Conservation (phyloP, 2,888 invertebrate genomes). For the Eupithecia subumbrata region DNA sequence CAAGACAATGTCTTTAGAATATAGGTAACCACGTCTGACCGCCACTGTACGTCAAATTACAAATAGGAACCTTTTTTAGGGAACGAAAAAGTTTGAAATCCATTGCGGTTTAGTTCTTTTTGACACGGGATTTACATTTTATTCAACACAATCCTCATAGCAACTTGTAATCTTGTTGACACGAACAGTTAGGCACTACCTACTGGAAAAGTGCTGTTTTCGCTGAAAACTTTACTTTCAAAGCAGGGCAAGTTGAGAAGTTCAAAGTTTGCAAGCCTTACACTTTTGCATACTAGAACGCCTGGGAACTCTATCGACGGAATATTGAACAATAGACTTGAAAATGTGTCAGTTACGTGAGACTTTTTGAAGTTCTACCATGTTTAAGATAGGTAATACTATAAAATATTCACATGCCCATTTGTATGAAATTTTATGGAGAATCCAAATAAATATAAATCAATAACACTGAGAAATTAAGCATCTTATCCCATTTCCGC, state of each 20-base stretch:
- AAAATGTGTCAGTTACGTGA: not conserved
- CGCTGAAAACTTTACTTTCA: slow-evolving; percentile 3
- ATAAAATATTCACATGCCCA: no score
- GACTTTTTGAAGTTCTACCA: not conserved
- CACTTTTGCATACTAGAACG: slow-evolving; percentile 14
- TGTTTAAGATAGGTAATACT: not conserved
- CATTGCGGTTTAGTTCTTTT: not conserved
- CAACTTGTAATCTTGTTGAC: slow-evolving; percentile 16
- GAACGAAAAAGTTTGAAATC: not conserved
- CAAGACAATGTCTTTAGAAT: no score
- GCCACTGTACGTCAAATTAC: not conserved
- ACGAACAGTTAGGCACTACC: slow-evolving; percentile 5
- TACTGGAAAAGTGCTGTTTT: slow-evolving; percentile 16
- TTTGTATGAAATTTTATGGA: no score
- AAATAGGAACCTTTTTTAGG: not conserved
- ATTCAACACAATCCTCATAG: not conserved
- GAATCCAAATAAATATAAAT: no score
- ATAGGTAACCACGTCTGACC: no score
- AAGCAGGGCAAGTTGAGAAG: slow-evolving; percentile 12
- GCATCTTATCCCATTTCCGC: no score
- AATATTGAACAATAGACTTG: slow-evolving; percentile 15
- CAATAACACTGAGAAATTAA: no score
- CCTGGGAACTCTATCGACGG: not conserved
- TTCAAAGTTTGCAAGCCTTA: slow-evolving; percentile 7
- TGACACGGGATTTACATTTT: not conserved